Base-by-base conservation (phyloP, 2,113 vertebrate genomes). In the Bubo blakistoni region DNA sequence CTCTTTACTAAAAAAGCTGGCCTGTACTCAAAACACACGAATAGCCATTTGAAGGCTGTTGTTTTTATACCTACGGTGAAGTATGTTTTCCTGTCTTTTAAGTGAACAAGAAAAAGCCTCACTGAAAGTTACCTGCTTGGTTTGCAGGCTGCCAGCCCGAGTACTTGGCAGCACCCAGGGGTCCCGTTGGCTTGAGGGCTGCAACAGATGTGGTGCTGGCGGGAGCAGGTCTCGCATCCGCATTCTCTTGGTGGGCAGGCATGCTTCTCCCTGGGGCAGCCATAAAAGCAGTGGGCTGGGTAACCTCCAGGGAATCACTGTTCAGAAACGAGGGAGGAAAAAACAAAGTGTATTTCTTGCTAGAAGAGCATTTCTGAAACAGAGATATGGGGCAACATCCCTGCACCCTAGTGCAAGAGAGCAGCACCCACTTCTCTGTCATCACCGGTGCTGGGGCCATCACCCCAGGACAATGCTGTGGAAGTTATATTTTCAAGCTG, bases 241-340 rank as follows among this genome's bases (percentile, higher is more conserved):
- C 36, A 4, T 59, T 97, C 44, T 98, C 97, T 5, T 90, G 95
- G 85, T 59, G 93, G 97, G 98, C 98, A 1, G 98, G 94, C 97
- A 97, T 55, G 38, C 94, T 99, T 78, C 96, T 98, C 21, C 96
- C 87, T 0, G 98, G 92, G 47, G 98, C 80, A 34, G 96, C 96
- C 0, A 95, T 59, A 6, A 98, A 96, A 61, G 96, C 80, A 71
- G 88, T 59, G 0, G 97, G 94, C 58, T 97, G 96, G 58, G 97
- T n/a, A 81, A 98, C 82, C 63, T 98, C 98, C 89, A 72, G 82
- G 21, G 92, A 77, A 81, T 98, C 98, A 71, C 99, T 99, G 93
- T 49, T 84, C 80, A 93, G 77, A 95, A 93, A 97, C 1, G 32
- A 55, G 94, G 66, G 81, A 86, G 83, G 21, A 76, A 76, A 32